Evolutionary conservation across 2,888 invertebrate species (phyloP).

Genomic region (Eupithecia dodoneata): DNA sequence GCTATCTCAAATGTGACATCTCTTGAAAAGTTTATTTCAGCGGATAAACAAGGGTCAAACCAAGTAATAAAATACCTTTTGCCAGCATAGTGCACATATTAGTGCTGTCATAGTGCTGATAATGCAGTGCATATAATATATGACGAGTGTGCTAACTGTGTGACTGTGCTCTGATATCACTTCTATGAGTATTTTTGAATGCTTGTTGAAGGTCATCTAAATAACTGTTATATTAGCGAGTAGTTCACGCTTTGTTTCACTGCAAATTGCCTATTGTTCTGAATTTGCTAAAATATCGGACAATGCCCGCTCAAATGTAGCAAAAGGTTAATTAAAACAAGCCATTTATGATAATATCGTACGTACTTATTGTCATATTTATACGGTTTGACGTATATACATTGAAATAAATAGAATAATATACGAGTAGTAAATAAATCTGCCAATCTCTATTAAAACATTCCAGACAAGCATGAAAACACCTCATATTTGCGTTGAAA

Average conservation of each 20-base stretch:
- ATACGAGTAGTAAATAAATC: no score
- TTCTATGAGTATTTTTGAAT: constrained; percentile 1
- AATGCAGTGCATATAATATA: neutral
- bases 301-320: constrained; percentile 7
- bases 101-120: neutral
- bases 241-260: constrained; percentile 24
- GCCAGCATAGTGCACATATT: no score
- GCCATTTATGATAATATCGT: neutral
- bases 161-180: neutral
- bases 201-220: constrained; percentile 12
- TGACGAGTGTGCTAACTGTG: neutral
- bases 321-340: neutral
- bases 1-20: no score
- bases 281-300: constrained; percentile 14
- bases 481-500: no score
- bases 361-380: no score
- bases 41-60: no score
- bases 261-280: constrained; percentile 28
- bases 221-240: constrained; percentile 29
- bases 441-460: no score
- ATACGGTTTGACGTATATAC: no score
- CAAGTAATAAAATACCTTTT: no score
- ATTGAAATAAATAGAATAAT: no score
- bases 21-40: no score
- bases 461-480: no score